A percentile compares a stretch with the other conserved stretches of the same genome.
phyloP scores from a whole-genome alignment of 2,113 vertebrate genomes.

The Phyllostomus hastatus region DNA sequence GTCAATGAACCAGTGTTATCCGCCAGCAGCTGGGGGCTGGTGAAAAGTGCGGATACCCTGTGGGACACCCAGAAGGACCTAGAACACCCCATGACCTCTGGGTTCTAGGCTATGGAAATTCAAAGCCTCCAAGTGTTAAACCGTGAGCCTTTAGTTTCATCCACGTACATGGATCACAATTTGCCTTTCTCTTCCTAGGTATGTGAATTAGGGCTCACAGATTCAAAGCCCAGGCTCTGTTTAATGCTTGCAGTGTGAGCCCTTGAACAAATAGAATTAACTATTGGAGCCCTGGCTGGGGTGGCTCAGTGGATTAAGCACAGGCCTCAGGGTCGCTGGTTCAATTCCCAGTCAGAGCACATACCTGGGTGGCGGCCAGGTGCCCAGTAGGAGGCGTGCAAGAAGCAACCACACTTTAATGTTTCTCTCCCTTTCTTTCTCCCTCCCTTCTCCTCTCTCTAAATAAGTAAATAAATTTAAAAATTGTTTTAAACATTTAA shows the following conservation, averaged over 20 bases:
- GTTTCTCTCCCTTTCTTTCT: not conserved
- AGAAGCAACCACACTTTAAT: no score
- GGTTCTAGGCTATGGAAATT: not conserved
- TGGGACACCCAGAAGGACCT: not conserved
- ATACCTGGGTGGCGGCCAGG: no score
- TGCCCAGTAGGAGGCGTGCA: no score
- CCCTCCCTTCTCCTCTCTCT: not conserved
- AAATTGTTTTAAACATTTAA: not conserved
- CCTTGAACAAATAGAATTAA: not conserved
- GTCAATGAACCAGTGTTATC: not conserved
- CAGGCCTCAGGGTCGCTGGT: no score
- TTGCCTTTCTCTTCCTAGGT: not conserved
- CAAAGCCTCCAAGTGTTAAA: not conserved
- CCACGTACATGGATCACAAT: not conserved
- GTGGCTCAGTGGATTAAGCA: no score
- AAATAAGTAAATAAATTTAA: not conserved
- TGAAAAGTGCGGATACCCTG: not conserved
- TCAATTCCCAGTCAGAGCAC: no score
- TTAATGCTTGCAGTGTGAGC: not conserved
- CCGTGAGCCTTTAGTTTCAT: not conserved
- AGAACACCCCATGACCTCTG: not conserved
- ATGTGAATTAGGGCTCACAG: not conserved
- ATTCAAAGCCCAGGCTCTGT: not conserved
- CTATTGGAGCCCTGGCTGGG: no score
- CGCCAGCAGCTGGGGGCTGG: not conserved